Percentiles rank a stretch among this genome's conserved stretches.
Conservation (phyloP, 2,888 invertebrate species). For the Tolmerus cingulatus region DNA sequence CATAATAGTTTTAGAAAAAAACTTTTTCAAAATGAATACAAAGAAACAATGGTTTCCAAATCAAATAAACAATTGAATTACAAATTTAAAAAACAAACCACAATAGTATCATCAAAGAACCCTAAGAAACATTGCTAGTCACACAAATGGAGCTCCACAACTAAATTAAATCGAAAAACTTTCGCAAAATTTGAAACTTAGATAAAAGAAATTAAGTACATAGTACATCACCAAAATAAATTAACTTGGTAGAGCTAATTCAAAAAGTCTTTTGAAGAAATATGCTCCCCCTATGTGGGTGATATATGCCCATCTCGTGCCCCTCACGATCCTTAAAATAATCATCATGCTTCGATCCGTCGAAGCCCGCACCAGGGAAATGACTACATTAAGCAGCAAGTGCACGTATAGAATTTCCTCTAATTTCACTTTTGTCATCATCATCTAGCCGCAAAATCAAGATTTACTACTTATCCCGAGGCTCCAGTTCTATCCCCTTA, state of each 20-base stretch:
- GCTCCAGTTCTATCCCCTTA: not conserved
- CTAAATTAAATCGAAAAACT: too few species aligned
- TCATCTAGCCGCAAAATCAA: not conserved
- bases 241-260: not conserved
- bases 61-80: too few species aligned
- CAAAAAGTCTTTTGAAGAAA: not conserved
- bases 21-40: too few species aligned
- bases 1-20: too few species aligned
- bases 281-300: not conserved
- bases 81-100: too few species aligned
- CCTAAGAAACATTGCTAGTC: not conserved
- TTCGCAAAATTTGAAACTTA: too few species aligned
- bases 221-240: not conserved
- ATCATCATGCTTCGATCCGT: not conserved
- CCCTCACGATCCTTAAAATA: not conserved
- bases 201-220: not conserved
- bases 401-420: constrained; percentile 13
- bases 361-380: not conserved
- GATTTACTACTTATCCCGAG: not conserved
- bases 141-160: not conserved
- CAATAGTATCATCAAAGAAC: not conserved
- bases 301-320: not conserved
- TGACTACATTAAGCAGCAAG: not conserved
- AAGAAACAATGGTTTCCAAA: too few species aligned
- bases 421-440: constrained; percentile 7